These are phyloP conservation scores for Melieria omissa DNA, from an alignment of 2,888 invertebrate genomes.

Conservation along the genomic window DNA sequence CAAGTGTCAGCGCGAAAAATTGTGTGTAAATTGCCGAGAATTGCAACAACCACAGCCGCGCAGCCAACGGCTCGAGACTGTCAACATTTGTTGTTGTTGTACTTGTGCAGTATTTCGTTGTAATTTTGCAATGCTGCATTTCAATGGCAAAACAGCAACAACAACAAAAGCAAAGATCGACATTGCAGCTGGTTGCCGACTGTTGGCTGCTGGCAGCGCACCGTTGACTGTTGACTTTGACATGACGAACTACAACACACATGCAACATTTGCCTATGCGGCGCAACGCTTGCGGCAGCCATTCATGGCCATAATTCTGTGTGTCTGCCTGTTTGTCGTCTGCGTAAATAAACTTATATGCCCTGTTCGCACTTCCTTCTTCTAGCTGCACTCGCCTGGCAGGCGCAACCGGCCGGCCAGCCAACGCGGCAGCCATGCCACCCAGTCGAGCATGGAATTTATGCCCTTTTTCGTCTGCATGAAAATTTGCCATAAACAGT, in stretches of 20 bases:
- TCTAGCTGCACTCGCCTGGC: not conserved
- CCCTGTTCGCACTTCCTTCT: conserved; percentile 1
- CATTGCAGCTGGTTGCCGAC: not conserved
- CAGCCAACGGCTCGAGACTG: conserved; percentile 18
- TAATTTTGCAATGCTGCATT: conserved; percentile 36
- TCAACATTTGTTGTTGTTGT: conserved; percentile 19
- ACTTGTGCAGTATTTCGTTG: not conserved
- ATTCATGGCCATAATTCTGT: conserved; percentile 22
- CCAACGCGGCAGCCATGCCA: conserved; percentile 6
- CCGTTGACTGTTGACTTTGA: conserved; percentile 54
- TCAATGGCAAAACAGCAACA: conserved; percentile 40
- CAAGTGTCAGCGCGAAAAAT: conserved; percentile 30
- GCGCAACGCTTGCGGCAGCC: conserved; percentile 4
- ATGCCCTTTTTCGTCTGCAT: conserved; percentile 32
- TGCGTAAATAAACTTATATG: conserved; percentile 14
- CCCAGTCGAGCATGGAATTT: conserved; percentile 31
- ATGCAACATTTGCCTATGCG: conserved; percentile 13
- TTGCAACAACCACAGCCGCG: conserved; percentile 19
- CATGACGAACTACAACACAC: conserved; percentile 54
- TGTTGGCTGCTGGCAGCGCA: not conserved
- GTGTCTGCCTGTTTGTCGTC: not conserved
- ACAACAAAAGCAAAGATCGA: conserved; percentile 7
- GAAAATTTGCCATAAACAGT: conserved; percentile 39
- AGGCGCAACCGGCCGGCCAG: not conserved
- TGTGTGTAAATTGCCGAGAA: conserved; percentile 26